phyloP scores from a whole-genome alignment of 1,140 invertebrate species.

The Thrips palmi region DNA sequence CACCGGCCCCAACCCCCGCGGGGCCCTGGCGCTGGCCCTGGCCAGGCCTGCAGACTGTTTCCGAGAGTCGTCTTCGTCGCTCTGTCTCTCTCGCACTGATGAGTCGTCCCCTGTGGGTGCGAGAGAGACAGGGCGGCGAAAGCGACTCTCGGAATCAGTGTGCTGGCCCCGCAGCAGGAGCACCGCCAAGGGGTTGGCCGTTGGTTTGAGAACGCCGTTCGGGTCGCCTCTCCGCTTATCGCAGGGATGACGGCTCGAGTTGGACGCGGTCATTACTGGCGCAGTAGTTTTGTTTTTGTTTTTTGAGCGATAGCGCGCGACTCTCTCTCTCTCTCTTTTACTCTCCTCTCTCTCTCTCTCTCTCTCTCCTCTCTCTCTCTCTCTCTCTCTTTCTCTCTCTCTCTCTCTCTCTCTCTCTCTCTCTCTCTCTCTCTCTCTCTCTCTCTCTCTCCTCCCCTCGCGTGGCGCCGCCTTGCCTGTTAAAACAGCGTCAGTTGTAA shows the following conservation, averaged over 20 bases:
- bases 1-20: too few species aligned
- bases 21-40: too few species aligned
- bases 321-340: slow-evolving; percentile 10
- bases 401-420: slow-evolving; percentile 12
- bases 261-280: neutral
- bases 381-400: slow-evolving; percentile 5
- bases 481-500: too few species aligned
- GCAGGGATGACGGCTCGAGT: slow-evolving; percentile 3
- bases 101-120: too few species aligned
- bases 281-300: too few species aligned
- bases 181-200: neutral
- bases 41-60: too few species aligned
- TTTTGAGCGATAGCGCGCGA: too few species aligned
- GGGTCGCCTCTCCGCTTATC: slow-evolving; percentile 12
- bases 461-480: neutral
- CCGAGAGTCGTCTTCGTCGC: too few species aligned
- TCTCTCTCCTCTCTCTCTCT: slow-evolving; percentile 10
- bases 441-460: neutral
- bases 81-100: too few species aligned
- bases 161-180: neutral
- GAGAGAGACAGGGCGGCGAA: too few species aligned
- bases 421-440: neutral
- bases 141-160: neutral
- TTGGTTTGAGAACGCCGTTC: slow-evolving; percentile 13
- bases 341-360: slow-evolving; percentile 9